A percentile compares a stretch with the other conserved stretches of the same genome.
These are phyloP conservation scores for Cataglyphis altisquamis DNA, from an alignment of 2,888 invertebrate species.

Conservation along the genomic window DNA sequence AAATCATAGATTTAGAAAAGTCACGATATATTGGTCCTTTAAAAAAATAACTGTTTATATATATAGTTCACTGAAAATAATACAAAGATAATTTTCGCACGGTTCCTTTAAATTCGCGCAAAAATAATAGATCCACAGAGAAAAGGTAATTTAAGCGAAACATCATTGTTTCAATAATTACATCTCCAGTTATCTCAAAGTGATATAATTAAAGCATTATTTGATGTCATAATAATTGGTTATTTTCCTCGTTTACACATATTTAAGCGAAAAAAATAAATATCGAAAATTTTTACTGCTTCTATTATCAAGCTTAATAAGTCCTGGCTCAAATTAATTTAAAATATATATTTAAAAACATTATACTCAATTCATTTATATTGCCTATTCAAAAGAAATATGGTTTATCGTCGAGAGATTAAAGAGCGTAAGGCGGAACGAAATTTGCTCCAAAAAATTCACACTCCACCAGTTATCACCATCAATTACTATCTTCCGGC, in stretches of 20 bases:
- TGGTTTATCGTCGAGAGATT: background rate
- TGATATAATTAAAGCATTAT: constrained; percentile 21
- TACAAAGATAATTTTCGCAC: constrained; percentile 22
- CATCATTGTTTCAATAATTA: constrained; percentile 38
- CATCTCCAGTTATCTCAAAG: constrained; percentile 21
- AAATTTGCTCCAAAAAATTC: background rate
- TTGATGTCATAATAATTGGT: background rate
- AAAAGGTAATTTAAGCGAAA: constrained; percentile 29
- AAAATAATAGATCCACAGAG: constrained; percentile 34
- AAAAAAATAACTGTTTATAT: constrained; percentile 28
- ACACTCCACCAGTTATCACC: background rate
- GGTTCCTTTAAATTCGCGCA: constrained; percentile 32
- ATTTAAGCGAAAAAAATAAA: background rate
- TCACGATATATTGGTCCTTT: background rate
- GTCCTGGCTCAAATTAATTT: background rate
- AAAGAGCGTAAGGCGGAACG: background rate
- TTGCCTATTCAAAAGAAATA: background rate
- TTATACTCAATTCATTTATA: background rate
- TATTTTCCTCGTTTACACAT: background rate
- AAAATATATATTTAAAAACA: background rate
- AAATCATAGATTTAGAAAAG: constrained; percentile 12
- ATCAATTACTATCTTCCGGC: constrained; percentile 14
- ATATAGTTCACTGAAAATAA: constrained; percentile 12
- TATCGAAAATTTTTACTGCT: background rate
- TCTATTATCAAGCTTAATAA: background rate